These are phyloP conservation scores for Platichthys stellatus DNA, from an alignment of 2,113 vertebrate species.

Conservation along the genomic window DNA sequence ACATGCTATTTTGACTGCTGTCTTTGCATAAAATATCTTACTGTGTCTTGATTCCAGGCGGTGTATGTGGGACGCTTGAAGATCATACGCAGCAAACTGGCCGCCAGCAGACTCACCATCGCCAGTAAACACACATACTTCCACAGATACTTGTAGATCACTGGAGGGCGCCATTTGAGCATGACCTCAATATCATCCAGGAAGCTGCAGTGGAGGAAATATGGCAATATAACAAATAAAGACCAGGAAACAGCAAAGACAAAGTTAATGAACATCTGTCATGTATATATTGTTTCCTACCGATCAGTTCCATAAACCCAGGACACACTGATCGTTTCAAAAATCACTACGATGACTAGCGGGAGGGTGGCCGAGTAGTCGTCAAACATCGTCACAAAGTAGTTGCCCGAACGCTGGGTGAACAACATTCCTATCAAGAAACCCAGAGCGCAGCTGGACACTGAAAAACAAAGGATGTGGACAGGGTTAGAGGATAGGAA, in stretches of 20 bases:
- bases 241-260: not conserved
- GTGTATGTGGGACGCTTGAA: constrained; percentile 93
- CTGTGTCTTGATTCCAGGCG: constrained; percentile 91
- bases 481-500: not conserved
- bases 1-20: not conserved
- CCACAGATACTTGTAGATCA: constrained; percentile 95
- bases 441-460: constrained; percentile 90
- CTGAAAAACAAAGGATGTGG: constrained; percentile 73
- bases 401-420: constrained; percentile 97
- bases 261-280: not conserved
- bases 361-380: constrained; percentile 98
- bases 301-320: constrained; percentile 98
- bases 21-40: constrained; percentile 71
- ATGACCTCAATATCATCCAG: constrained; percentile 96
- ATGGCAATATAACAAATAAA: not conserved
- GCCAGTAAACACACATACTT: constrained; percentile 94
- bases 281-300: constrained; percentile 78
- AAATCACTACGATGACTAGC: constrained; percentile 92
- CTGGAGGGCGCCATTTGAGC: constrained; percentile 94
- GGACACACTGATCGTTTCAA: constrained; percentile 93
- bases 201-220: constrained; percentile 82
- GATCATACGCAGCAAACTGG: constrained; percentile 92
- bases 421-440: constrained; percentile 94
- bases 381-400: constrained; percentile 98
- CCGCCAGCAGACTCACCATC: constrained; percentile 90